A percentile compares a stretch with the other conserved stretches of the same genome.
These are phyloP conservation scores for Aphelenchoides besseyi DNA, from an alignment of 1,140 invertebrate species.

Conservation along the genomic window DNA sequence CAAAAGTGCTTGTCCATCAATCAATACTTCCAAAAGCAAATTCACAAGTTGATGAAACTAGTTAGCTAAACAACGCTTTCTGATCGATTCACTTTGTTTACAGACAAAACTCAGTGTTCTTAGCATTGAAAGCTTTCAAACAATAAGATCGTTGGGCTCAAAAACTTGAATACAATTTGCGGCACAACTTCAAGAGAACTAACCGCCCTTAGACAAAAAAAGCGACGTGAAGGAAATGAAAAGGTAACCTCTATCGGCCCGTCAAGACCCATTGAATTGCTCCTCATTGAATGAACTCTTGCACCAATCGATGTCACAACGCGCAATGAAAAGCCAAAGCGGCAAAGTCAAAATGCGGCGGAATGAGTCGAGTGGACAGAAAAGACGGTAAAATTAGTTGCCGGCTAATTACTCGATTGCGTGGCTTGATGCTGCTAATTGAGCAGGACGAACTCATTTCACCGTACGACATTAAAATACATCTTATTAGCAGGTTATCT, in stretches of 20 bases:
- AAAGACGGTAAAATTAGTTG: background rate
- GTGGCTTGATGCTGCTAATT: background rate
- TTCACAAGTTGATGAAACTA: background rate
- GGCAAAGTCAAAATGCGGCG: conserved; percentile 2
- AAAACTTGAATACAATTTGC: background rate
- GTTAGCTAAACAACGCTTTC: background rate
- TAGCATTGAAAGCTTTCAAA: too few relatives aligned
- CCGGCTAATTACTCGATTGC: background rate
- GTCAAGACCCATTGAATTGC: background rate
- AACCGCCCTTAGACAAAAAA: background rate
- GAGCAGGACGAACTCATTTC: background rate
- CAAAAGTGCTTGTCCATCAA: background rate
- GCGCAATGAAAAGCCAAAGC: background rate
- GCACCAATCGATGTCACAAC: background rate
- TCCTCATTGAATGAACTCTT: background rate
- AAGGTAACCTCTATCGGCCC: background rate
- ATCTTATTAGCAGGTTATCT: too few relatives aligned
- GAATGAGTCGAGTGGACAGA: background rate
- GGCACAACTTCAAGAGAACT: background rate
- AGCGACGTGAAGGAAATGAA: background rate
- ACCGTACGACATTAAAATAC: too few relatives aligned
- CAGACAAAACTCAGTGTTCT: too few relatives aligned
- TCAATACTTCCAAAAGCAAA: background rate
- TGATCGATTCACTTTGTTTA: background rate
- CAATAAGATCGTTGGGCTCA: background rate